phyloP scores from a whole-genome alignment of 2,797 vertebrate genomes.

The Hephaestus fuliginosus region DNA sequence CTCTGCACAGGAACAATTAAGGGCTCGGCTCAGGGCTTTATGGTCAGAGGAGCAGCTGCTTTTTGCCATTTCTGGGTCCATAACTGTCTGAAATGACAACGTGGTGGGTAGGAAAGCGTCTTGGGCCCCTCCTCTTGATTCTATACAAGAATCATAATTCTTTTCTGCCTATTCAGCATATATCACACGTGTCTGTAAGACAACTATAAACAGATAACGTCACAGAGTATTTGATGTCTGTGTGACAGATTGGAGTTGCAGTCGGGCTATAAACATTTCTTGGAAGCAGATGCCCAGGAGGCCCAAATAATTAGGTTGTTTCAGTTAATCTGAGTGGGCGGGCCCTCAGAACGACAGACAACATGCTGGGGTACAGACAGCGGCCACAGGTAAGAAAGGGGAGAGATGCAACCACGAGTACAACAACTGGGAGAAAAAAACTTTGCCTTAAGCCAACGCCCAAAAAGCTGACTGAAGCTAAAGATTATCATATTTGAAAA shows the following conservation, averaged over 20 bases:
- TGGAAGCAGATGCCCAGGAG: slow-evolving; percentile 52
- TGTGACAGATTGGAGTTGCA: slow-evolving; percentile 65
- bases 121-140: slow-evolving; percentile 57
- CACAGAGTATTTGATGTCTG: slow-evolving; percentile 56
- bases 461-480: background rate
- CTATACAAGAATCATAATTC: slow-evolving; percentile 69
- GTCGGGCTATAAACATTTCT: slow-evolving; percentile 58
- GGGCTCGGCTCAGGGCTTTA: slow-evolving; percentile 83
- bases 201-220: slow-evolving; percentile 76
- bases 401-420: background rate
- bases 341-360: background rate
- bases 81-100: slow-evolving; percentile 80
- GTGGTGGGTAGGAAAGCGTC: slow-evolving; percentile 60
- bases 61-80: slow-evolving; percentile 81
- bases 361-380: background rate
- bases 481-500: too few species aligned
- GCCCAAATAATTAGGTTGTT: slow-evolving; percentile 57
- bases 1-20: slow-evolving; percentile 83
- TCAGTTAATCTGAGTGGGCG: slow-evolving; percentile 46
- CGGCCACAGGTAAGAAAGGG: slow-evolving; percentile 31
- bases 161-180: slow-evolving; percentile 79
- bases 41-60: slow-evolving; percentile 87
- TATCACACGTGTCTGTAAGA: slow-evolving; percentile 69
- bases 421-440: background rate
- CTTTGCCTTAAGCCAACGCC: background rate